Base-by-base conservation (phyloP, 2,797 vertebrate genomes). In the Odontamblyopus rebecca region DNA sequence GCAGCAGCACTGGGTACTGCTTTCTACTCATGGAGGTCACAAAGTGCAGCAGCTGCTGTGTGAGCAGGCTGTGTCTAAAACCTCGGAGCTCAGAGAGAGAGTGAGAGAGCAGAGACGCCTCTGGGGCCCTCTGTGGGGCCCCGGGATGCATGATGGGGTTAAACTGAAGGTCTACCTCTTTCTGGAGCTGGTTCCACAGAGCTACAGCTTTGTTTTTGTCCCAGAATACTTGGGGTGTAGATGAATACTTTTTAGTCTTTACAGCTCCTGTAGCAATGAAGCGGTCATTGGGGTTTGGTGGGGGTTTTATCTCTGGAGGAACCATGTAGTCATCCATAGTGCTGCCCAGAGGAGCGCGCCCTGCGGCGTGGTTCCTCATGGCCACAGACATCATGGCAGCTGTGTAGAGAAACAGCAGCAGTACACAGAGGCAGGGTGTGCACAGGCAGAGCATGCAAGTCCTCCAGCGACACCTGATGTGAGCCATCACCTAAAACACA, bases 121-220 rank as follows among this genome's bases (percentile, higher is more conserved):
- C 0, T 8, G 50, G 18, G 0, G 0, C 0, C 0, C 11, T 61
- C 2, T 3, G 54, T 1, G 5, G 13, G 6, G 16, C 32, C 0
- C 44, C 3, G 1, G 60, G 32, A 15, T 0, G 23, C n/a, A 94
- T 72, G 44, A 94, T 83, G 19, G 90, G 86, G 74, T 93, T 94
- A 35, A 90, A 74, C 8, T 65, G 30, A 15, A 30, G 76, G 73
- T 95, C 93, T 0, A 77, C 0, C 2, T 6, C 6, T 38, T 74
- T 32, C 81, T 95, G 94, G 30, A 94, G 82, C 6, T 8, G 57
- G 71, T 94, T 95, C 94, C 94, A 94, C 23, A 91, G 29, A 15
- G 81, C 80, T 0, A 72, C 68, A 0, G 77, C 29, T 6, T 54
- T n/a, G 1, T 74, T 2, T 0, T 51, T 9, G 13, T 67, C 70